Evolutionary conservation across 2,888 invertebrate genomes (phyloP).

Genomic region (Apodemia hepburni): DNA sequence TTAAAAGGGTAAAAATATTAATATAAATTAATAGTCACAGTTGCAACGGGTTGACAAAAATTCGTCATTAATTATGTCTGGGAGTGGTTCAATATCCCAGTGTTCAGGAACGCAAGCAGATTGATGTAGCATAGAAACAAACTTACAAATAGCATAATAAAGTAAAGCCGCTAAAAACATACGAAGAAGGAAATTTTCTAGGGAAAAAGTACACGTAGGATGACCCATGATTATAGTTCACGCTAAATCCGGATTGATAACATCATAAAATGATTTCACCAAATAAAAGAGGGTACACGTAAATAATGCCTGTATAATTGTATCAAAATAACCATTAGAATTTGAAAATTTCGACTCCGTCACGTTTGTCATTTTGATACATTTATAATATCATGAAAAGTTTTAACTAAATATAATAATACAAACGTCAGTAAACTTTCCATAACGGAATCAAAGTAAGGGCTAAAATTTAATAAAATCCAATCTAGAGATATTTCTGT

Average conservation of each 20-base stretch:
- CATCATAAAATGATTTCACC: conserved; percentile 49
- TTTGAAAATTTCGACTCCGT: conserved; percentile 4
- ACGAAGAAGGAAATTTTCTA: conserved; percentile 41
- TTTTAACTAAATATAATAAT: neutral
- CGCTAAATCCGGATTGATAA: conserved; percentile 39
- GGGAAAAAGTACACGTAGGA: conserved; percentile 24
- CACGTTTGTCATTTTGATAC: neutral
- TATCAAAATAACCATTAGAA: conserved; percentile 35
- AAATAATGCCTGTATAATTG: conserved; percentile 46
- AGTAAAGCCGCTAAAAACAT: conserved; percentile 43
- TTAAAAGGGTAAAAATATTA: too few species aligned
- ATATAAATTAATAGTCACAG: neutral
- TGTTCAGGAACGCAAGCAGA: conserved; percentile 24
- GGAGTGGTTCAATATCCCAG: conserved; percentile 9
- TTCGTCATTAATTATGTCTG: conserved; percentile 13
- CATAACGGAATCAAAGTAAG: neutral
- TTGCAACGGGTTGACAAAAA: conserved; percentile 4
- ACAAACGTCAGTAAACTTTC: neutral
- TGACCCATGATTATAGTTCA: conserved; percentile 11
- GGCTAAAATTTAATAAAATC: neutral
- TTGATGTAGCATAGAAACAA: conserved; percentile 36
- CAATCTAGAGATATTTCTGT: neutral
- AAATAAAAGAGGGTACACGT: conserved; percentile 51
- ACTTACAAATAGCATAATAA: conserved; percentile 41
- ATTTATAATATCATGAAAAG: neutral